Base-by-base conservation (phyloP, 2,888 invertebrate species). In the Xestia c-nigrum region DNA sequence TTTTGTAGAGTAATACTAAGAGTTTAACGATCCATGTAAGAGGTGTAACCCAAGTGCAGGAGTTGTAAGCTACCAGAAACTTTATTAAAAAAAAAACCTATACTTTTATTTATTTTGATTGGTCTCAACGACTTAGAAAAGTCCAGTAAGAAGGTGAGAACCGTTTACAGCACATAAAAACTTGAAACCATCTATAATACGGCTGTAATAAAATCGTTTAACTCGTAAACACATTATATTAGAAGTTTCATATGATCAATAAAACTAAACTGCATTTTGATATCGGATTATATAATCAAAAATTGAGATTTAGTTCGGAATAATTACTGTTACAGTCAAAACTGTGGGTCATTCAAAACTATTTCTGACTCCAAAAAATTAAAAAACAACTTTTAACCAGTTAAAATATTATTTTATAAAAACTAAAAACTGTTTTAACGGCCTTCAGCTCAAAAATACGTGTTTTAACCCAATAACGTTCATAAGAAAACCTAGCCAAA, bases 211-310 rank as follows among this genome's bases (percentile, higher is more conserved):
- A 59, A 81, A 79, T 68, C 47, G 43, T 81, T 64, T 52, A 68
- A 46, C 38, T 43, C 50, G 57, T 75, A 75, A 64, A 57, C 76
- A 76, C 31, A 43, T 57, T 24, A 24, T 63, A 63, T 74, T 21
- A 14, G 4, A 72, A 64, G 55, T 78, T 79, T 24, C 40, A 46
- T 16, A 55, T 50, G 50, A 59, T 63, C 85, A 76, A 85, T 89
- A 85, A 89, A 88, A 87, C 61, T 76, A 88, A 81, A 78, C 84
- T 76, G 71, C 57, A 74, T 74, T 72, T 43, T 57, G 40, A 76
- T 82, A 85, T 83, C 78, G 79, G 66, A 85, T 84, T 87, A 81
- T 86, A 81, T 69, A 69, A 74, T 79, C 43, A 69, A 72, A 74
- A 72, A 38, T 38, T 43, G 19, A 68, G 55, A 61, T 77, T 70